These are phyloP conservation scores for Colius striatus DNA, from an alignment of 2,113 vertebrate species.

Conservation along the genomic window DNA sequence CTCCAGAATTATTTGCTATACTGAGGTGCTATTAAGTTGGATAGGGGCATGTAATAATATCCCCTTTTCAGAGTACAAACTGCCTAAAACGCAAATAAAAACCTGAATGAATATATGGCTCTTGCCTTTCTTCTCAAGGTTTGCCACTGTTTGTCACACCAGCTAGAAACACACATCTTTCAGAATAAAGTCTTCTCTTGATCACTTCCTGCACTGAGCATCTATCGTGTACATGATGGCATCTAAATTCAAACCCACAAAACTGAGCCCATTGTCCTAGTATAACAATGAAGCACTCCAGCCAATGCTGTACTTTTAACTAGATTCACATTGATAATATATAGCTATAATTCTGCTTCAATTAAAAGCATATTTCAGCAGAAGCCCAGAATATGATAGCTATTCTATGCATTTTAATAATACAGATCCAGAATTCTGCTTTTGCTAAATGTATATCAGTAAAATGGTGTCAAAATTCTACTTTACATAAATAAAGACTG, in stretches of 20 bases:
- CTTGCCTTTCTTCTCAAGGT: constrained; percentile 8
- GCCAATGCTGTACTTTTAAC: constrained; percentile 36
- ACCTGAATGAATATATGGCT: rapidly evolving
- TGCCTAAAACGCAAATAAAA: constrained; percentile 18
- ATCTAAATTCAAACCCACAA: constrained; percentile 32
- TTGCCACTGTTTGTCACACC: not conserved
- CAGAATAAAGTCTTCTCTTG: constrained; percentile 3
- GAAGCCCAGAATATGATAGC: constrained; percentile 70
- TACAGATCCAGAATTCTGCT: constrained; percentile 60
- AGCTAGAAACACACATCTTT: not conserved
- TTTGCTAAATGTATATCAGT: constrained; percentile 64
- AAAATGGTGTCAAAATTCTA: constrained; percentile 73
- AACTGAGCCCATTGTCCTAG: not conserved
- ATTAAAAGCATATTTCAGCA: constrained; percentile 83
- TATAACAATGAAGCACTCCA: constrained; percentile 20
- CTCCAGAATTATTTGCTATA: not conserved
- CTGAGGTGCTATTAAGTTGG: not conserved
- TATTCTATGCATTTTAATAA: constrained; percentile 77
- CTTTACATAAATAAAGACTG: constrained; percentile 79
- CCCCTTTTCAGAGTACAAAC: not conserved
- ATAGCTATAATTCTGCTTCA: constrained; percentile 77
- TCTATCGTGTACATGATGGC: not conserved
- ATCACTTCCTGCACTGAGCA: constrained; percentile 17
- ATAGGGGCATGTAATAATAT: not conserved
- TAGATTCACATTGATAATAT: constrained; percentile 71